Percentiles rank a stretch among this genome's conserved stretches.
phyloP scores from a whole-genome alignment of 1,140 invertebrate species.

The Zaprionus davidi region DNA sequence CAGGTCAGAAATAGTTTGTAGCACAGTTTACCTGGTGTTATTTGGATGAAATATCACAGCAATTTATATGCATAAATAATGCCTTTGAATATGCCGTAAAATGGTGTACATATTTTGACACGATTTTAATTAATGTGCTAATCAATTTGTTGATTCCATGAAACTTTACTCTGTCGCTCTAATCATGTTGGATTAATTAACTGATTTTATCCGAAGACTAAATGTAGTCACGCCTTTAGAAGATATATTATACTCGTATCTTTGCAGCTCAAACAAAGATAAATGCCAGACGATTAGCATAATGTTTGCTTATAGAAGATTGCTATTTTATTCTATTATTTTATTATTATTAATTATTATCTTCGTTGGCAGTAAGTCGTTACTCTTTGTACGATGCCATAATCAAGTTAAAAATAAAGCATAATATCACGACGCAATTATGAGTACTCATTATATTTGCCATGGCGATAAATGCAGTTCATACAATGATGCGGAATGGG shows the following conservation, averaged over 20 bases:
- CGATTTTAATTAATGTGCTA: slow-evolving; percentile 6
- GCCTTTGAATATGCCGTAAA: not conserved
- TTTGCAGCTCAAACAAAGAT: slow-evolving; percentile 16
- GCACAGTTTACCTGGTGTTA: not conserved
- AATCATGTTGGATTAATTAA: slow-evolving; percentile 36
- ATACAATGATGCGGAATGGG: slow-evolving; percentile 41
- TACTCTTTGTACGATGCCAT: slow-evolving; percentile 46
- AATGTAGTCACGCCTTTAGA: slow-evolving; percentile 33
- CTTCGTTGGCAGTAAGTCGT: slow-evolving; percentile 30
- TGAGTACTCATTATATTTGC: slow-evolving; percentile 28
- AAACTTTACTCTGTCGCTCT: slow-evolving; percentile 3
- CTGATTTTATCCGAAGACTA: slow-evolving; percentile 29
- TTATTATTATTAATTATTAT: slow-evolving; percentile 50
- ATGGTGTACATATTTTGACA: not conserved
- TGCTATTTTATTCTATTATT: slow-evolving; percentile 41
- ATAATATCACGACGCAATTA: slow-evolving; percentile 59
- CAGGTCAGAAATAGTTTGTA: slow-evolving; percentile 7
- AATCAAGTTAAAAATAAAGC: slow-evolving; percentile 75
- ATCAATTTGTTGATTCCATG: slow-evolving; percentile 11
- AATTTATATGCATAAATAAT: not conserved
- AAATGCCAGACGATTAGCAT: slow-evolving; percentile 42
- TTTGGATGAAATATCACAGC: not conserved
- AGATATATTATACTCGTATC: slow-evolving; percentile 17
- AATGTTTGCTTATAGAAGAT: slow-evolving; percentile 36
- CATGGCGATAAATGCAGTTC: slow-evolving; percentile 65